These are phyloP conservation scores for Lasaia peninsularis DNA, from an alignment of 1,140 invertebrate species.

Conservation along the genomic window DNA sequence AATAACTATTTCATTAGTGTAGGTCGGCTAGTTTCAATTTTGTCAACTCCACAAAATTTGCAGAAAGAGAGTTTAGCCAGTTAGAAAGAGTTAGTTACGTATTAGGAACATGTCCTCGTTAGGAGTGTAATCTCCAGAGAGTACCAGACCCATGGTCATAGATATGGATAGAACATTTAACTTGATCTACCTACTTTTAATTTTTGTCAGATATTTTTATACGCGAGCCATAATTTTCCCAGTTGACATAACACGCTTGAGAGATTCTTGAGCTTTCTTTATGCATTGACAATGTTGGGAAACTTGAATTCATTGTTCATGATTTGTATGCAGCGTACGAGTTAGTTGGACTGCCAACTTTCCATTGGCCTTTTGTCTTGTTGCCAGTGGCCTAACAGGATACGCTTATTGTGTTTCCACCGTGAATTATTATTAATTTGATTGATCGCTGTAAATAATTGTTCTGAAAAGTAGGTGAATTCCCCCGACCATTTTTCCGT, in stretches of 20 bases:
- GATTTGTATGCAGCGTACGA: constrained; percentile 62
- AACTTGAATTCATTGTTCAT: constrained; percentile 52
- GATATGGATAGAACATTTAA: no score
- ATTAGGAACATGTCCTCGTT: no score
- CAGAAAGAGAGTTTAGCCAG: no score
- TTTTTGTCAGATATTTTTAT: no score
- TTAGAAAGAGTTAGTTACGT: no score
- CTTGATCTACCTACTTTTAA: no score
- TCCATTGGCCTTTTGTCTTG: constrained; percentile 64
- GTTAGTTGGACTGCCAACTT: constrained; percentile 47
- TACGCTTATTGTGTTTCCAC: constrained; percentile 26
- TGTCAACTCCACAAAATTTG: no score
- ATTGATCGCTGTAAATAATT: neutral
- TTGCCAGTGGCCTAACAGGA: constrained; percentile 37
- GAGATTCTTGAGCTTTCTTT: constrained; percentile 42
- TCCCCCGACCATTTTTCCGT: no score
- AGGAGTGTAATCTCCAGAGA: no score
- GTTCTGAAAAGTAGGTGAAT: neutral
- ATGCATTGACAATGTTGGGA: constrained; percentile 35
- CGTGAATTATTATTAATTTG: neutral
- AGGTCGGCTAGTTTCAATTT: no score
- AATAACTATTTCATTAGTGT: no score
- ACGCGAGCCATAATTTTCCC: neutral
- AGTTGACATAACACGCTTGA: constrained; percentile 15
- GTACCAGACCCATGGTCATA: no score